Evolutionary conservation across 1,140 invertebrate genomes (phyloP).

Genomic region (Yoshiicerus persimilis): DNA sequence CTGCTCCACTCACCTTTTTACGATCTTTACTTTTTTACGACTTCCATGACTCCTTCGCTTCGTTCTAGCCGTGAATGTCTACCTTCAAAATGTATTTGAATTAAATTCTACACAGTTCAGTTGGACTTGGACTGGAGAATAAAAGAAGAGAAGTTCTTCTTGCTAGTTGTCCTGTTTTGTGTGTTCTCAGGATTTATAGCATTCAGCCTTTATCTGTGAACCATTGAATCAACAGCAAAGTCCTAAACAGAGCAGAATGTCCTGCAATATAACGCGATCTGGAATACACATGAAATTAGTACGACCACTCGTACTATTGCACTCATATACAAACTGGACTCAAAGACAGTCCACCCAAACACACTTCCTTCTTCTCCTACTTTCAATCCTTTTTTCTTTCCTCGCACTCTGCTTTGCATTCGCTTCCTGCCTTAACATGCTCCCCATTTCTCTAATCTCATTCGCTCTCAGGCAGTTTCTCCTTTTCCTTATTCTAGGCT

Average conservation of each 20-base stretch:
- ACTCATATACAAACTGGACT: neutral
- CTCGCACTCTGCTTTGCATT: neutral
- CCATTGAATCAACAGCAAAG: neutral
- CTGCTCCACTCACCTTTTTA: slow-evolving; percentile 1
- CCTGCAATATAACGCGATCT: neutral
- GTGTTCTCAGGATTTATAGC: neutral
- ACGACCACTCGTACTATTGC: neutral
- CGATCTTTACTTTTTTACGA: neutral
- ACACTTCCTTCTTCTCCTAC: neutral
- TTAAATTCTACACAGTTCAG: neutral
- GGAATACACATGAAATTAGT: neutral
- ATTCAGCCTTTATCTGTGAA: neutral
- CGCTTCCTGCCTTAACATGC: neutral
- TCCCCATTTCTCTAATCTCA: neutral
- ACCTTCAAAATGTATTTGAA: slow-evolving; percentile 2
- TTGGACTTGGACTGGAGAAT: neutral
- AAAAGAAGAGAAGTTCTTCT: neutral
- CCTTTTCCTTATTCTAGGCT: neutral
- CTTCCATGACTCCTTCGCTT: neutral
- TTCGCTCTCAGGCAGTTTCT: neutral
- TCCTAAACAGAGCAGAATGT: neutral
- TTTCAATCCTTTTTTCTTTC: neutral
- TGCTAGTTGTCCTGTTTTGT: neutral
- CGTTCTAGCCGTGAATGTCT: neutral
- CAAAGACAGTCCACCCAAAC: neutral